Evolutionary conservation across 2,113 vertebrate species (phyloP).

Genomic region (Microtus ochrogaster): DNA sequence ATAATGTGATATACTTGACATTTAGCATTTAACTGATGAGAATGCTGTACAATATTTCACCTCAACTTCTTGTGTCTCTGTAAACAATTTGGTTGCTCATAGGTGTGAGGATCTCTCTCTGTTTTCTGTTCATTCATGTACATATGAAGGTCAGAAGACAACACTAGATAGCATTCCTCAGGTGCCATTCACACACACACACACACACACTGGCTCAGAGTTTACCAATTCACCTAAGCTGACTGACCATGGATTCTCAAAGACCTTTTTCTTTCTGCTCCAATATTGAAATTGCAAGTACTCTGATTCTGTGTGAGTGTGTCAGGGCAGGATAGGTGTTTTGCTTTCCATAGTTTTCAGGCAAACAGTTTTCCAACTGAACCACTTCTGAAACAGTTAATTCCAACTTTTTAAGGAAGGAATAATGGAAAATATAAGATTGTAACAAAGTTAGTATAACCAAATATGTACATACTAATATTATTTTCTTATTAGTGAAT

Average conservation of each 20-base stretch:
- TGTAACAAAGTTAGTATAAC: background rate
- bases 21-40: background rate
- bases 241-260: background rate
- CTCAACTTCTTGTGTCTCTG: background rate
- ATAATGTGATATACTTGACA: background rate
- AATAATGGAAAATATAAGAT: background rate
- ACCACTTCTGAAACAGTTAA: background rate
- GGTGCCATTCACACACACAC: no score
- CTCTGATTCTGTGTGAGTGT: background rate
- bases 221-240: background rate
- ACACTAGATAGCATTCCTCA: no score
- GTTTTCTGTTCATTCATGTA: no score
- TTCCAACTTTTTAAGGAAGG: background rate
- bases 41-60: conserved; percentile 39
- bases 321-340: background rate
- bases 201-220: background rate
- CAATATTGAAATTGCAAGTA: background rate
- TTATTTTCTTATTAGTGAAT: conserved; percentile 7
- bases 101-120: no score
- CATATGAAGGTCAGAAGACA: no score
- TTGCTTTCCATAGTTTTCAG: no score
- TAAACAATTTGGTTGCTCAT: background rate
- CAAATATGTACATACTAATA: background rate
- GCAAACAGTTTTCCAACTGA: background rate
- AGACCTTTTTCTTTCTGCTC: background rate